Evolutionary conservation across 2,113 vertebrate species (phyloP).

Genomic region (Sitta europaea): DNA sequence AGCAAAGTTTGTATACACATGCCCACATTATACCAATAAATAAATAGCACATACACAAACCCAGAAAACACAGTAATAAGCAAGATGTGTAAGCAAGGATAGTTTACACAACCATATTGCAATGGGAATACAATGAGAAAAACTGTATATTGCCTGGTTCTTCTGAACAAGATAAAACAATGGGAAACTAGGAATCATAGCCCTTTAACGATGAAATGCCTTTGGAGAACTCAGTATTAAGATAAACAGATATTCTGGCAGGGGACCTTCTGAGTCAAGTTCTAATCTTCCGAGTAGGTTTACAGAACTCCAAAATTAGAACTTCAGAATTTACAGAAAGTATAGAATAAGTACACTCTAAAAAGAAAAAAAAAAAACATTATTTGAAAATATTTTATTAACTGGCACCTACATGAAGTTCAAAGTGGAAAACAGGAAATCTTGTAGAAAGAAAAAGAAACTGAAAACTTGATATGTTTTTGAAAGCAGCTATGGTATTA

Average conservation of each 20-base stretch:
- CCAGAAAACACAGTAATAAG: neutral
- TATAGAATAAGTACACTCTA: neutral
- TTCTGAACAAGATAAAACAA: neutral
- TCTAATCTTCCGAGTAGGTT: neutral
- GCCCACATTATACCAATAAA: neutral
- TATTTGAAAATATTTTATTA: neutral
- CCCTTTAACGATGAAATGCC: neutral
- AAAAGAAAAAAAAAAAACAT: neutral
- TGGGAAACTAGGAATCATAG: neutral
- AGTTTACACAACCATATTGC: fast-evolving
- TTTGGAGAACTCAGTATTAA: neutral
- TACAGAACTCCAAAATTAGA: neutral
- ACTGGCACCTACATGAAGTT: neutral
- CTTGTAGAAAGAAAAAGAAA: neutral
- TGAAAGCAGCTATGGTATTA: neutral
- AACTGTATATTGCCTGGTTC: neutral
- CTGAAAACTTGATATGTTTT: neutral
- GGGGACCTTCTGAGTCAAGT: neutral
- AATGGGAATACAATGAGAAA: neutral
- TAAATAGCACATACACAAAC: neutral
- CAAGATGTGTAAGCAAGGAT: neutral
- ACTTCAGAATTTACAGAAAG: neutral
- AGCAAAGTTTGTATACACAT: neutral
- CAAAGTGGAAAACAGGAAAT: neutral
- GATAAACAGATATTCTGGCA: neutral